These are phyloP conservation scores for Cynaeus angustus DNA, from an alignment of 2,888 invertebrate genomes.

Conservation along the genomic window DNA sequence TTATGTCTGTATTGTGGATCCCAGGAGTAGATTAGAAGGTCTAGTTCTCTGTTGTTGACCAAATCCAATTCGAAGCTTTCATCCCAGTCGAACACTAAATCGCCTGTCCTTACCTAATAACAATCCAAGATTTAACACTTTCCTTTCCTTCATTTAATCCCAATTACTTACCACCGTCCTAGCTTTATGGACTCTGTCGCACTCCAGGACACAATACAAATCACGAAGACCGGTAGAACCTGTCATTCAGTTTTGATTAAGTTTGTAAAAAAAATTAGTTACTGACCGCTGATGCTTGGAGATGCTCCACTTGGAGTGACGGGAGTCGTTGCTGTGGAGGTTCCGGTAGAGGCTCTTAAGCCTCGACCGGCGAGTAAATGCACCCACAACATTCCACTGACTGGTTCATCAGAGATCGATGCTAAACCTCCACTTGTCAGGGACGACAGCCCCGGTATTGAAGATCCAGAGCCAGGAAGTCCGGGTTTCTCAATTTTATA, in stretches of 20 bases:
- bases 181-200: constrained; percentile 97
- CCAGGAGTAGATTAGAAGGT: constrained; percentile 98
- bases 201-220: constrained; percentile 97
- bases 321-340: constrained; percentile 83
- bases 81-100: constrained; percentile 99
- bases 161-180: constrained; percentile 85
- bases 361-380: constrained; percentile 92
- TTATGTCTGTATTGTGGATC: constrained; percentile 98
- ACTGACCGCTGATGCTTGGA: constrained; percentile 67
- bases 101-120: constrained; percentile 87
- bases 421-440: constrained; percentile 57
- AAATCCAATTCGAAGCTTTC: constrained; percentile 98
- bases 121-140: constrained; percentile 21
- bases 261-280: not conserved
- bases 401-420: constrained; percentile 74
- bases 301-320: constrained; percentile 76
- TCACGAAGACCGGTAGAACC: constrained; percentile 81
- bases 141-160: constrained; percentile 27
- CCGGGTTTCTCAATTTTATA: constrained; percentile 90
- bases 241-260: constrained; percentile 52
- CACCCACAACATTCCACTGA: constrained; percentile 93
- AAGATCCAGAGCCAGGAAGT: constrained; percentile 62
- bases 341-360: constrained; percentile 81
- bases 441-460: constrained; percentile 73
- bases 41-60: constrained; percentile 94